Percentiles rank a stretch among this genome's conserved stretches.
Evolutionary conservation across 2,113 vertebrate species (phyloP).

Genomic region (Dipodomys spectabilis): DNA sequence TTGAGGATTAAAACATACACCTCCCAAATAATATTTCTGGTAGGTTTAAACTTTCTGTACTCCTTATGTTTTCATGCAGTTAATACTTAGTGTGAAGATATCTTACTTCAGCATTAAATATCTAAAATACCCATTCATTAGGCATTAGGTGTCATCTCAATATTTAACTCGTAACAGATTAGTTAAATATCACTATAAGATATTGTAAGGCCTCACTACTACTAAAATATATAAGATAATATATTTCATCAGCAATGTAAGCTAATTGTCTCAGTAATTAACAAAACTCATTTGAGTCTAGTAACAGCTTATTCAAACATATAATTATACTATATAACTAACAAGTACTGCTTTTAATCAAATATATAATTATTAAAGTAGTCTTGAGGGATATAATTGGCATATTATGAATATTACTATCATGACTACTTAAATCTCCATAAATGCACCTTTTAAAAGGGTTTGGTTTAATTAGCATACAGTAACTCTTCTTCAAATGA

Average conservation of each 20-base stretch:
- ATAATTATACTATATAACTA: constrained; percentile 66
- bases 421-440: constrained; percentile 54
- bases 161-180: constrained; percentile 49
- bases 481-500: constrained; percentile 62
- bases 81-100: constrained; percentile 31
- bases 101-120: constrained; percentile 17
- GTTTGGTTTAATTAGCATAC: constrained; percentile 63
- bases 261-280: constrained; percentile 64
- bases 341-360: constrained; percentile 67
- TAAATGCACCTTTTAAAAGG: constrained; percentile 41
- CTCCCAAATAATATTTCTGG: neutral
- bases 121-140: constrained; percentile 23
- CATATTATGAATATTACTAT: constrained; percentile 65
- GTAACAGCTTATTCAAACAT: constrained; percentile 66
- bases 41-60: neutral
- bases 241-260: constrained; percentile 68
- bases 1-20: neutral
- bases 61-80: neutral
- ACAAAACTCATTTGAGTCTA: constrained; percentile 62
- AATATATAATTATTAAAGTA: constrained; percentile 72
- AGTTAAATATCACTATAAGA: constrained; percentile 50
- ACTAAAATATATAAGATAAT: constrained; percentile 44
- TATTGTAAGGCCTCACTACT: constrained; percentile 37
- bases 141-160: constrained; percentile 23
- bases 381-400: constrained; percentile 67